phyloP scores from a whole-genome alignment of 2,797 vertebrate species.

The Dermochelys coriacea region DNA sequence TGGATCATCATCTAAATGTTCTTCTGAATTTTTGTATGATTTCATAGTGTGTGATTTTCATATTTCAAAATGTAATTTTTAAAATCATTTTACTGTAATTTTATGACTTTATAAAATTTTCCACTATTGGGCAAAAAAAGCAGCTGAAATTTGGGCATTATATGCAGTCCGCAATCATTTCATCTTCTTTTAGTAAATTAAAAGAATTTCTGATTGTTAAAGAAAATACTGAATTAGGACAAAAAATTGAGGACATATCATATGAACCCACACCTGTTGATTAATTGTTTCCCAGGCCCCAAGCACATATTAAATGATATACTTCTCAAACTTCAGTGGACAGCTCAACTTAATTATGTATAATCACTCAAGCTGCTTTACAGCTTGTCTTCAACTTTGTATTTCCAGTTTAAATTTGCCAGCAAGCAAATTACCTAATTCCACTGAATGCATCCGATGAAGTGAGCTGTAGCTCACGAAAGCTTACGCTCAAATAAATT shows the following conservation, averaged over 20 bases:
- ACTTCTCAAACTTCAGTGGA: not conserved
- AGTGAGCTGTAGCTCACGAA: no score
- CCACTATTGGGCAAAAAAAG: not conserved
- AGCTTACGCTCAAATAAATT: no score
- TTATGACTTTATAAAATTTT: not conserved
- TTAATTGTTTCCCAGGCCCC: not conserved
- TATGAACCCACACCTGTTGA: not conserved
- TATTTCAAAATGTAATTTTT: not conserved
- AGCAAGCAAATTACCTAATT: conserved; percentile 29
- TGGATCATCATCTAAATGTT: no score
- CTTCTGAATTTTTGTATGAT: no score
- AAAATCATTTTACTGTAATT: not conserved
- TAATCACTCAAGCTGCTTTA: not conserved
- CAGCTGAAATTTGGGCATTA: not conserved
- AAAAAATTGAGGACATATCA: not conserved
- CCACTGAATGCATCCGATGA: no score
- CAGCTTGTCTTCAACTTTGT: not conserved
- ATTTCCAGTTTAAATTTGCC: not conserved
- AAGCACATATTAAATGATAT: not conserved
- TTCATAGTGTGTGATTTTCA: not conserved
- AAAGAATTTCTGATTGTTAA: no score
- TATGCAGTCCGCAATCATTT: not conserved
- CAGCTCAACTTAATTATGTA: not conserved
- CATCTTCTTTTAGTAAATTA: not conserved
- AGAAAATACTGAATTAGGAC: not conserved